phyloP scores from a whole-genome alignment of 2,888 invertebrate species.

The Volucella bombylans region DNA sequence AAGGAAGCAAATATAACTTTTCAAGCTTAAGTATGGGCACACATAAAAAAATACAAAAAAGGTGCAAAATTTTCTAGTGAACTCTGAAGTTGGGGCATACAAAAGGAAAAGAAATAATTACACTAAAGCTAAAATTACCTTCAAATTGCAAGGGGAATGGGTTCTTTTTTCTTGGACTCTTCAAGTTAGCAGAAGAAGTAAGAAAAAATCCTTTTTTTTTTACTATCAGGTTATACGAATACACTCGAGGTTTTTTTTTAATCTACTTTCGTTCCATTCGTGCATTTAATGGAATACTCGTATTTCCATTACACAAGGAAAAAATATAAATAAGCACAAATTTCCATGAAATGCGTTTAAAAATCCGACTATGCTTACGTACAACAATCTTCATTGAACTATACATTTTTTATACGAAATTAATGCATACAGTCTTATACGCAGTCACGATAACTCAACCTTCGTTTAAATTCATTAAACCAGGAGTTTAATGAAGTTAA shows the following conservation, averaged over 20 bases:
- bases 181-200: conserved; percentile 49
- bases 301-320: conserved; percentile 54
- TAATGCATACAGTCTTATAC: conserved; percentile 39
- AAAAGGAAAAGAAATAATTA: conserved; percentile 59
- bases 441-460: conserved; percentile 14
- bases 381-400: conserved; percentile 34
- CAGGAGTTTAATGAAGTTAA: no score
- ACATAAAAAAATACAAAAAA: conserved; percentile 23
- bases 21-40: conserved; percentile 31
- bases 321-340: conserved; percentile 12
- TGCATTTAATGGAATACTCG: conserved; percentile 55
- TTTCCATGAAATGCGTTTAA: conserved; percentile 4
- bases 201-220: conserved; percentile 43
- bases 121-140: conserved; percentile 65
- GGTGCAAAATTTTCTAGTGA: conserved; percentile 17
- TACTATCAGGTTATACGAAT: not conserved
- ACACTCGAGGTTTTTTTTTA: not conserved
- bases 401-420: conserved; percentile 15
- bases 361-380: not conserved
- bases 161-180: conserved; percentile 49
- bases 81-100: conserved; percentile 8
- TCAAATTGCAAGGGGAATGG: conserved; percentile 64
- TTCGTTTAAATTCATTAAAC: no score
- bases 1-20: conserved; percentile 56
- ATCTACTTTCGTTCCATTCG: no score